Percentiles rank a stretch among this genome's conserved stretches.
Conservation (phyloP, 2,888 invertebrate species). For the Platycnemis pennipes region DNA sequence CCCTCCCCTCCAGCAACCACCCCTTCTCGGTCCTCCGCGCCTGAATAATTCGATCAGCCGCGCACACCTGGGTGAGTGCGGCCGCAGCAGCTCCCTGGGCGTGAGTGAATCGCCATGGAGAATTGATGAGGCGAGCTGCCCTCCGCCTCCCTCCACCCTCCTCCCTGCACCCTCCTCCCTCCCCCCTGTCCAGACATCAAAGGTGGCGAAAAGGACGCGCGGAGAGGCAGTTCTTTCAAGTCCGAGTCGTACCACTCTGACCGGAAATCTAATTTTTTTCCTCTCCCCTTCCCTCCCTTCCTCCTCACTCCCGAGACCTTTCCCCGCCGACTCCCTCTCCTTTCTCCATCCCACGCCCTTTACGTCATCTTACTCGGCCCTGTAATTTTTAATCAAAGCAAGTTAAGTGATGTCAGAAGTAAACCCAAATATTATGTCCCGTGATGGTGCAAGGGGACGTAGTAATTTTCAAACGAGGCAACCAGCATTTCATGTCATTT, state of each 20-base stretch:
- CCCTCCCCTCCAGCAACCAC: not conserved
- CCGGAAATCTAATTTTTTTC: not conserved
- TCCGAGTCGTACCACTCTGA: not conserved
- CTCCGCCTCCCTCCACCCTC: not conserved
- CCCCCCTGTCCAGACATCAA: not conserved
- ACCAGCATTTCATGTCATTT: no score
- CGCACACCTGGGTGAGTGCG: not conserved
- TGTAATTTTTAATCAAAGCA: not conserved
- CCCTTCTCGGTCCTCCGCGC: not conserved
- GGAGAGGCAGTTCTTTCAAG: not conserved
- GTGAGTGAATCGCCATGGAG: not conserved
- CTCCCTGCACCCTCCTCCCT: not conserved
- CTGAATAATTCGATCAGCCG: constrained; percentile 7
- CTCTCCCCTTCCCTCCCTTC: not conserved
- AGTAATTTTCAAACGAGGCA: no score
- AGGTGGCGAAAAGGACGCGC: not conserved
- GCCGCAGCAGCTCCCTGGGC: not conserved
- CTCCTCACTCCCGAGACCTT: not conserved
- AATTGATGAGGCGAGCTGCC: not conserved
- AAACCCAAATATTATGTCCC: no score
- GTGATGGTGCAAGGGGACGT: no score
- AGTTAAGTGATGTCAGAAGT: not conserved
- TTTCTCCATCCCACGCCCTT: no score
- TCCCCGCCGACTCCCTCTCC: not conserved
- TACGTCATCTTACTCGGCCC: not conserved